Percentiles rank a stretch among this genome's conserved stretches.
Conservation (phyloP, 2,797 vertebrate species). For the Psittacula derbiana region DNA sequence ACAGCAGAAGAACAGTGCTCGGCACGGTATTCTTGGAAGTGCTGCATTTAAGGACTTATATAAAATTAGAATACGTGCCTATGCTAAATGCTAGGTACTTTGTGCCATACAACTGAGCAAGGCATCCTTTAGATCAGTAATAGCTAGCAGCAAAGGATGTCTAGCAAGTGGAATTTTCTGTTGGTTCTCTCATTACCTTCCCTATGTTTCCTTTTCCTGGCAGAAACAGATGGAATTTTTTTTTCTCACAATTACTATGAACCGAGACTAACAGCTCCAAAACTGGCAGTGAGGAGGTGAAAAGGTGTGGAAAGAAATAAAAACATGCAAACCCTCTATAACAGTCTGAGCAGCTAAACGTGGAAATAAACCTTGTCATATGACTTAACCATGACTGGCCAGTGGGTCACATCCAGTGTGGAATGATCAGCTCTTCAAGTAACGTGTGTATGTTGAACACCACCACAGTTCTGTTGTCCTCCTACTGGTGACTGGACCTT, state of each 20-base stretch:
- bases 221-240: conserved; percentile 57
- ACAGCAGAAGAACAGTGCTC: neutral
- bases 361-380: conserved; percentile 4
- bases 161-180: conserved; percentile 58
- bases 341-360: conserved; percentile 19
- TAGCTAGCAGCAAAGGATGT: conserved; percentile 14
- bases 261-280: conserved; percentile 58
- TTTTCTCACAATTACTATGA: conserved; percentile 57
- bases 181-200: conserved; percentile 29
- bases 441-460: neutral
- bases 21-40: neutral
- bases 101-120: neutral
- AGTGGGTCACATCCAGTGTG: neutral
- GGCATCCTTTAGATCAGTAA: neutral
- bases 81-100: neutral
- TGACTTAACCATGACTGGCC: neutral
- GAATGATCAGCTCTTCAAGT: neutral
- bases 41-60: neutral
- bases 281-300: conserved; percentile 57
- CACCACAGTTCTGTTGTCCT: neutral
- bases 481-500: neutral
- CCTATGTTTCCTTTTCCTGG: neutral
- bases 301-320: conserved; percentile 50
- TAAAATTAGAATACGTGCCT: neutral
- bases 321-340: conserved; percentile 4